These are phyloP conservation scores for Erythrolamprus reginae DNA, from an alignment of 2,113 vertebrate genomes.

Conservation along the genomic window DNA sequence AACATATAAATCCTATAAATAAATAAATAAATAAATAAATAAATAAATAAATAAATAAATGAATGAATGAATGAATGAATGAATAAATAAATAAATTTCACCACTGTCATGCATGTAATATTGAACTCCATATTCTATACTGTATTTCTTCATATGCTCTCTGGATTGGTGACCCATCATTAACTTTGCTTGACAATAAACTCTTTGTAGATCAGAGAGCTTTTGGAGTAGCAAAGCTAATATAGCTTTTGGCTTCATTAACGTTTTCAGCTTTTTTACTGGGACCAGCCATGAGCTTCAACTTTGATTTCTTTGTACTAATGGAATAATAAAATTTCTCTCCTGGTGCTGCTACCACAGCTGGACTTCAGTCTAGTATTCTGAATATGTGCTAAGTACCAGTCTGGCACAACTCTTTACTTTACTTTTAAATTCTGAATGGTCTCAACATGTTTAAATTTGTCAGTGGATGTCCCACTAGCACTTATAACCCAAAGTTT, in stretches of 20 bases:
- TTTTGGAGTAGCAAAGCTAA: not conserved
- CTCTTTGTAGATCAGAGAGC: not conserved
- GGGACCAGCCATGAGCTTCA: not conserved
- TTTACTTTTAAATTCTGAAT: not conserved
- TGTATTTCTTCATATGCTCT: not conserved
- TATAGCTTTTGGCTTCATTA: not conserved
- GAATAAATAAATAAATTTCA: too few species aligned
- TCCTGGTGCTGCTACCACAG: not conserved
- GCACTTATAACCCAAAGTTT: not conserved
- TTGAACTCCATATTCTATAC: not conserved
- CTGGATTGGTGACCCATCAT: not conserved
- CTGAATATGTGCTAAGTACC: not conserved
- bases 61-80: too few species aligned
- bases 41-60: too few species aligned
- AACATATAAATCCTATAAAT: too few species aligned
- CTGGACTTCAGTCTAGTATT: not conserved
- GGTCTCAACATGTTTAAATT: not conserved
- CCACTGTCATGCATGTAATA: not conserved
- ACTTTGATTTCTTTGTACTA: not conserved
- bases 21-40: too few species aligned
- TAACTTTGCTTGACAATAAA: not conserved
- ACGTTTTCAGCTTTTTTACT: not conserved
- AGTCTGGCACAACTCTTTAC: not conserved
- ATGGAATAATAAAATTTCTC: not conserved
- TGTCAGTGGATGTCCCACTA: not conserved